Evolutionary conservation across 2,888 invertebrate species (phyloP), one percentile per base, ranked within the genome.

Genomic region (Aleiodes alternator): DNA sequence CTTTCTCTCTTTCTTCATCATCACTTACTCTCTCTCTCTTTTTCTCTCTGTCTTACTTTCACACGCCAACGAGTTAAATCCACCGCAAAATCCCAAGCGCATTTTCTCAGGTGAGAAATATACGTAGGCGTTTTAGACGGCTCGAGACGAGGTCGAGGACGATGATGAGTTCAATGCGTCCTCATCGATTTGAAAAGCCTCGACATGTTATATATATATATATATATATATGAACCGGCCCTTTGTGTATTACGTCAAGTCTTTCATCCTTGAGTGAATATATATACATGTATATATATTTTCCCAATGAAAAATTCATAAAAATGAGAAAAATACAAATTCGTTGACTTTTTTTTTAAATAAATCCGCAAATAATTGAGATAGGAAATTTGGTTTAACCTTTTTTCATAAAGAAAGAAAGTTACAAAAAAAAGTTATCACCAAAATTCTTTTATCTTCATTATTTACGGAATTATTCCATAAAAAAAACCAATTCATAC

Each of bases 61-160:
- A 85, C 87, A 81, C 83, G 81, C 84, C 81, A 83, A 68, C 81
- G 82, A 83, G 80, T 79, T 81, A 75, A 78, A 78, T 80, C 81
- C 79, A 79, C 75, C 76, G 75, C 78, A 72, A 75, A 77, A 73
- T 66, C 73, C 73, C 53, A 43, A n/a, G 64, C 55, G 51, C 64
- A 50, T 68, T 75, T 75, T 72, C 75, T 75, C 75, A 75, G 75
- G 75, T 75, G 75, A 66, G 75, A 71, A 69, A 64, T 61, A 38
- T 61, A 57, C 16, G 38, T 61, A 38, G 38, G 61, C 34, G 38
- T 61, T 61, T 61, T 61, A 61, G 34, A 61, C n/a, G 61, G n/a
- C 61, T 38, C 64, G 43, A 43, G 64, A 64, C 43, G 64, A 48
- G 64, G 64, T 64, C 64, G 64, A 64, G 43, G 64, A 43, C 64